phyloP scores from a whole-genome alignment of 2,113 vertebrate species.

The Montifringilla adamsi region DNA sequence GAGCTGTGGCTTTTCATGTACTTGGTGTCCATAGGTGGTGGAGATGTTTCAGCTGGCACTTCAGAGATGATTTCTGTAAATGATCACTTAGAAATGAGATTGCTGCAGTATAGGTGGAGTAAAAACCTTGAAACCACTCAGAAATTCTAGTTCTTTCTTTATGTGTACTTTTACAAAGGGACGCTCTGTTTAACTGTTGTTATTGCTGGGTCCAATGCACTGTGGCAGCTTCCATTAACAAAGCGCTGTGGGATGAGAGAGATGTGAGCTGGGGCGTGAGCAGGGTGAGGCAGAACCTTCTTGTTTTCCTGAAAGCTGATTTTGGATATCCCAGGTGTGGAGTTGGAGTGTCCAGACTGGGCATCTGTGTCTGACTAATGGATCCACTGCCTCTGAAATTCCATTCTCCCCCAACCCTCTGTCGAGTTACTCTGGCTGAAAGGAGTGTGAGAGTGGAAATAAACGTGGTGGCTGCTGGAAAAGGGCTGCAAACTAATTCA shows the following conservation, averaged over 20 bases:
- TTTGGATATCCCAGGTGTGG: neutral
- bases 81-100: neutral
- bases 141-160: neutral
- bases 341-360: neutral
- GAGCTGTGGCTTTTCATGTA: neutral
- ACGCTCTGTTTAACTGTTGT: neutral
- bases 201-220: neutral
- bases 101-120: neutral
- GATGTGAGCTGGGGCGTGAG: neutral
- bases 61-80: neutral
- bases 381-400: neutral
- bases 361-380: neutral
- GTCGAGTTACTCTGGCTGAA: neutral
- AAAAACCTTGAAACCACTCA: neutral
- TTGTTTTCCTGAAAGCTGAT: neutral
- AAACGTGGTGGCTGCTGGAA: neutral
- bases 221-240: neutral
- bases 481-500: neutral
- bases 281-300: neutral
- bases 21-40: neutral
- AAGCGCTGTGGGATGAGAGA: neutral
- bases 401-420: neutral
- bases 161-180: neutral
- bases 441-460: neutral
- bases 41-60: neutral